Conservation (phyloP, 2,113 vertebrate genomes). For the Enhydra lutris region DNA sequence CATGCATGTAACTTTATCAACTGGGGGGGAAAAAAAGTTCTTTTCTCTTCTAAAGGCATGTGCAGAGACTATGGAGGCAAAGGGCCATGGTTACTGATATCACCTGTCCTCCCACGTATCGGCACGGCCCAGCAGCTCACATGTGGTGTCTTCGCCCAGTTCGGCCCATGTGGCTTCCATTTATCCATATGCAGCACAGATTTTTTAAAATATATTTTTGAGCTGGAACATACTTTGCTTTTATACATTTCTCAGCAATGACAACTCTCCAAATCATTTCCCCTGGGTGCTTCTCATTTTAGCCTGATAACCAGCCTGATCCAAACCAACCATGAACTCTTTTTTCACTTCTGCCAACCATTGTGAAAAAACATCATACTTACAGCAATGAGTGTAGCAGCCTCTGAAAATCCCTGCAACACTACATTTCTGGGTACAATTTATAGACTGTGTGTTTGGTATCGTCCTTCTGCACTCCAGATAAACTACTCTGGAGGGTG, state of each 20-base stretch:
- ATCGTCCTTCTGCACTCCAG: neutral
- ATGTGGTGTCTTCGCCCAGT: neutral
- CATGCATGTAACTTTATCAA: neutral
- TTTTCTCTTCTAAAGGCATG: neutral
- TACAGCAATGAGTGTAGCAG: neutral
- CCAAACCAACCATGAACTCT: neutral
- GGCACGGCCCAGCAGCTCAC: neutral
- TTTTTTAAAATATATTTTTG: conserved; percentile 10
- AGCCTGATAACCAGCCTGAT: neutral
- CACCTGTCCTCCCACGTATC: neutral
- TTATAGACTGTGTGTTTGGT: neutral
- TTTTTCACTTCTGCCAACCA: neutral
- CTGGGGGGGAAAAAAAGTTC: neutral
- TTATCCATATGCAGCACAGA: neutral
- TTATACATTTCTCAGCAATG: neutral
- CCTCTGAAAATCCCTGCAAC: neutral
- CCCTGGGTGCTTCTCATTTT: neutral
- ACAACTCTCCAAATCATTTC: conserved; percentile 24
- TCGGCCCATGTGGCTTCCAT: neutral
- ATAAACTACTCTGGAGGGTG: neutral
- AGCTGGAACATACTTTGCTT: neutral
- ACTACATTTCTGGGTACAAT: neutral
- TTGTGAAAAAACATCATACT: neutral
- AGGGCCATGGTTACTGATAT: neutral
- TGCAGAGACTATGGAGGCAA: neutral